These are phyloP conservation scores for Pelusios castaneus DNA, from an alignment of 2,113 vertebrate species.

Conservation along the genomic window DNA sequence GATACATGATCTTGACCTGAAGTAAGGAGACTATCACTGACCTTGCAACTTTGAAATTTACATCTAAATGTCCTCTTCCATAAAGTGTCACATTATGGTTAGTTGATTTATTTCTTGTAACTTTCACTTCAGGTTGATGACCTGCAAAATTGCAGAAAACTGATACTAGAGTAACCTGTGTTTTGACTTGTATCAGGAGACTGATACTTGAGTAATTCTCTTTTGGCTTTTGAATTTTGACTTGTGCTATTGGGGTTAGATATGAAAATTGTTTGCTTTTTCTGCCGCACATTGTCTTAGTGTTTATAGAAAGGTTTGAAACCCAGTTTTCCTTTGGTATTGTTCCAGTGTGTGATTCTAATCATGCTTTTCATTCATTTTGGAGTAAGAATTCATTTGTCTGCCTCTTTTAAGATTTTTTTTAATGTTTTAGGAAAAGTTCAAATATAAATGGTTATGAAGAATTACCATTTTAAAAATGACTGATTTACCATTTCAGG, in stretches of 20 bases:
- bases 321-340: neutral
- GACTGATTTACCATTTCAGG: neutral
- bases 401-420: neutral
- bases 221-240: too few relatives aligned
- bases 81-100: neutral
- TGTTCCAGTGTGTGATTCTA: neutral
- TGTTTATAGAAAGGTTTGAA: neutral
- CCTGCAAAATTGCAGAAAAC: neutral
- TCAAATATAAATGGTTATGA: neutral
- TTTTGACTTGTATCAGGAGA: neutral
- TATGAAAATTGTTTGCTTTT: neutral
- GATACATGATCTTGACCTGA: accelerated
- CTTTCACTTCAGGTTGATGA: neutral
- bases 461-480: neutral
- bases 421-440: neutral
- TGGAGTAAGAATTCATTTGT: neutral
- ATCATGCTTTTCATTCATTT: neutral
- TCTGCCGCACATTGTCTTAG: neutral
- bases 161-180: neutral
- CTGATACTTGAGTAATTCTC: too few relatives aligned
- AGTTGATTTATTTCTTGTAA: neutral
- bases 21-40: accelerated
- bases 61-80: accelerated
- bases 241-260: neutral
- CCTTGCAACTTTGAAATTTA: neutral